Evolutionary conservation across 2,797 vertebrate genomes (phyloP), one percentile per base, ranked within the genome.

Genomic region (Scolopax rusticola): DNA sequence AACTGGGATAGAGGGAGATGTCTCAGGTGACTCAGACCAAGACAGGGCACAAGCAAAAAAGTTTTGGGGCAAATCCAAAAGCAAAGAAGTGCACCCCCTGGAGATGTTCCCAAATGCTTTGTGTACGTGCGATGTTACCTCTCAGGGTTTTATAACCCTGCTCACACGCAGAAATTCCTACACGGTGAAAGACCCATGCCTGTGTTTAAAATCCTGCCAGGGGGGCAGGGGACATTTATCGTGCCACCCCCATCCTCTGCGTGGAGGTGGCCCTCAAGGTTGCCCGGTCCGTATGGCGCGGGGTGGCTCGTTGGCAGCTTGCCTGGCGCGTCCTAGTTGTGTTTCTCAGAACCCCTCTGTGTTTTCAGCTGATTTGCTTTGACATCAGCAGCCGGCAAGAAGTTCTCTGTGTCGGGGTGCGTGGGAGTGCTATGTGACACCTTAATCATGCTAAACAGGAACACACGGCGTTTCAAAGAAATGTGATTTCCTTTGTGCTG

Each of bases 351-450:
- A 93, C 56, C 90, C 86, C 81, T 92, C 84, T 0, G 71, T 97
- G 88, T 93, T 96, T 95, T 89, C 92, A 93, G 90, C 93, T 96
- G 95, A 97, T 97, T 97, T 97, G 94, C 96, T 97, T 95, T 97
- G 96, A 96, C 96, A 95, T 96, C 97, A 97, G 90, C 93, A 95
- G 96, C 94, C 64, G 63, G 95, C 93, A 90, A 95, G 94, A 97
- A 96, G 95, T 94, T 95, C 94, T 95, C 92, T 71, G 90, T 97
- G 96, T 97, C 90, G 95, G 93, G 90, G 33, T 91, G 96, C 27
- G 96, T 97, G 95, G 96, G 96, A 96, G 96, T 96, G 97, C 95
- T 96, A 94, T 96, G 94, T 97, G 96, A 95, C 97, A 97, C 96
- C 96, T 96, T 97, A 96, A 97, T 97, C 96, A 95, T 89, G 95